Percentiles rank a stretch among this genome's conserved stretches.
These are phyloP conservation scores for Lysandra bellargus DNA, from an alignment of 2,888 invertebrate species.

Conservation along the genomic window DNA sequence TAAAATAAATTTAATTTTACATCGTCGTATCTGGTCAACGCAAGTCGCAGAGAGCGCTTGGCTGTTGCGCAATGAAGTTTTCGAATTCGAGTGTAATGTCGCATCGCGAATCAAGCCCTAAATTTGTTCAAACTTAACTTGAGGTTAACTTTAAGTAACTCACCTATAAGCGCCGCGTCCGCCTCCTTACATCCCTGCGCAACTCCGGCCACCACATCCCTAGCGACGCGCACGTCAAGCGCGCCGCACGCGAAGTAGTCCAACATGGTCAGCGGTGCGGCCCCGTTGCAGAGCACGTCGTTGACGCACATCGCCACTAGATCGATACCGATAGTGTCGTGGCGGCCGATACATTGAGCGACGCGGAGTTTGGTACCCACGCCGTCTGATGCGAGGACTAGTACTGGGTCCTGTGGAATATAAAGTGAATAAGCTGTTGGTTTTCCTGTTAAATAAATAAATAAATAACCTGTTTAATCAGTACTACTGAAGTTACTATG, in stretches of 20 bases:
- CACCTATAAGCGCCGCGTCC: constrained; percentile 92
- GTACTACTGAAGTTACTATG: too few relatives aligned
- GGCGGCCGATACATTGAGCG: constrained; percentile 88
- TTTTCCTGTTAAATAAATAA: too few relatives aligned
- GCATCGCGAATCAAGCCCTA: too few relatives aligned
- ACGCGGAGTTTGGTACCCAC: constrained; percentile 98
- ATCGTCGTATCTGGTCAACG: too few relatives aligned
- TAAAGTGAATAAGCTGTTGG: too few relatives aligned
- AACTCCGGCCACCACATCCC: constrained; percentile 88
- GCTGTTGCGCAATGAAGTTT: too few relatives aligned
- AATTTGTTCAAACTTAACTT: too few relatives aligned
- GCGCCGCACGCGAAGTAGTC: constrained; percentile 97
- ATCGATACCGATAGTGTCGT: constrained; percentile 94
- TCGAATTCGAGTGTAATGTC: too few relatives aligned
- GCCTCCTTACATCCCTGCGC: constrained; percentile 91
- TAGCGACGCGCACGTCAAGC: constrained; percentile 85
- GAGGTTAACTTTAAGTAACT: constrained; percentile 40
- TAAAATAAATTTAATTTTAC: too few relatives aligned
- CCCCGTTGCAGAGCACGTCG: constrained; percentile 97
- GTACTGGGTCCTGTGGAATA: constrained; percentile 84
- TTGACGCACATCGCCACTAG: constrained; percentile 99
- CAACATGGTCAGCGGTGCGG: constrained; percentile 96
- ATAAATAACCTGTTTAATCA: too few relatives aligned
- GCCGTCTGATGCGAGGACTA: constrained; percentile 98
- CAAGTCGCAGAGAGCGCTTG: too few relatives aligned